phyloP scores from a whole-genome alignment of 2,888 invertebrate species.

The Himalopsyche kuldschensis region DNA sequence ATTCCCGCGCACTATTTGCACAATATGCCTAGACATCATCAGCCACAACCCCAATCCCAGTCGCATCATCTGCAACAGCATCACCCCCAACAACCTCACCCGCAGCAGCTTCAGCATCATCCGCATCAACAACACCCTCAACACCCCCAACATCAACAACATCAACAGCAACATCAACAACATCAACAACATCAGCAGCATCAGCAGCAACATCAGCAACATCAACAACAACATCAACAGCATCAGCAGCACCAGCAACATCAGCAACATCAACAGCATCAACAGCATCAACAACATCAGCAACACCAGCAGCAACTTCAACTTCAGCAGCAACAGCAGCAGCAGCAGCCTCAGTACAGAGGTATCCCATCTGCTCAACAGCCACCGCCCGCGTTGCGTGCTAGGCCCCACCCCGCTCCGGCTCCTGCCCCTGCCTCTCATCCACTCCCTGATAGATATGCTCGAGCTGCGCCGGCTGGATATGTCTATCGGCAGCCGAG shows the following conservation, averaged over 20 bases:
- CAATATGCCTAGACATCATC: slow-evolving; percentile 56
- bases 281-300: slow-evolving; percentile 42
- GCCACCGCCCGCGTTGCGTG: slow-evolving; percentile 42
- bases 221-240: slow-evolving; percentile 44
- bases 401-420: slow-evolving; percentile 38
- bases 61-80: slow-evolving; percentile 44
- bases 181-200: slow-evolving; percentile 46
- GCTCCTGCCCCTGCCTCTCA: slow-evolving; percentile 49
- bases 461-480: slow-evolving; percentile 51
- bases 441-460: slow-evolving; percentile 50
- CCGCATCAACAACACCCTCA: slow-evolving; percentile 43
- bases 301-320: slow-evolving; percentile 50
- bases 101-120: slow-evolving; percentile 39
- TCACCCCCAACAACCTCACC: slow-evolving; percentile 44
- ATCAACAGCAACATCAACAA: slow-evolving; percentile 46
- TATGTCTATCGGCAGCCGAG: slow-evolving; percentile 45
- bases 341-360: slow-evolving; percentile 44
- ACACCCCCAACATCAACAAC: slow-evolving; percentile 40
- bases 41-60: slow-evolving; percentile 49
- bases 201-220: slow-evolving; percentile 42
- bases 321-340: slow-evolving; percentile 45
- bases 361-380: slow-evolving; percentile 31
- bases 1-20: slow-evolving; percentile 61
- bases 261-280: slow-evolving; percentile 39
- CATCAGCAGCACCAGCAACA: slow-evolving; percentile 42